Conservation (phyloP, 2,113 vertebrate species). For the Siphamia tubifer region DNA sequence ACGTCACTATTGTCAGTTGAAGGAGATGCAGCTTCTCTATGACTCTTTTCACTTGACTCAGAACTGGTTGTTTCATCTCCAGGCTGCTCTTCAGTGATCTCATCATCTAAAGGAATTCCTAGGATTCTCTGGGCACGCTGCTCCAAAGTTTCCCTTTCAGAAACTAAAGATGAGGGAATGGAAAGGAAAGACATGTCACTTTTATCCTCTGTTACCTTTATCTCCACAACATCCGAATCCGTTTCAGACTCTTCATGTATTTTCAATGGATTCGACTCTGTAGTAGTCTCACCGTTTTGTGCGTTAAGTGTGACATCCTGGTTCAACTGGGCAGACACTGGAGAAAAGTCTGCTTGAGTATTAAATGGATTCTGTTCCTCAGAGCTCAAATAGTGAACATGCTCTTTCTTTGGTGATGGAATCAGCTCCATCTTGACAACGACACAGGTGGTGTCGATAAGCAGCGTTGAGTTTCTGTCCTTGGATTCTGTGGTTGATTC, state of each 20-base stretch:
- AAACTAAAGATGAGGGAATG: neutral
- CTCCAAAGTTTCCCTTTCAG: slow-evolving; percentile 56
- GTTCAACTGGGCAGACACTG: slow-evolving; percentile 10
- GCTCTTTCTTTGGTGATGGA: slow-evolving; percentile 78
- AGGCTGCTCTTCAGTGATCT: neutral
- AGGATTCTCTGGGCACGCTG: slow-evolving; percentile 71
- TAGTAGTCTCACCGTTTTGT: neutral
- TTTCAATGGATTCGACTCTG: neutral
- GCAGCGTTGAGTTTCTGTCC: slow-evolving; percentile 72
- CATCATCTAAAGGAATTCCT: slow-evolving; percentile 61
- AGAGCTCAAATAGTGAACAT: slow-evolving; percentile 67
- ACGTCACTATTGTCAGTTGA: neutral
- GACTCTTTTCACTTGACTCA: neutral
- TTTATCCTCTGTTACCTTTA: neutral
- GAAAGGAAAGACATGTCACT: neutral
- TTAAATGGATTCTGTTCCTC: slow-evolving; percentile 6
- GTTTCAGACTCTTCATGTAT: neutral
- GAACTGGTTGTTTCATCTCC: neutral
- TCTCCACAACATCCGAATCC: neutral
- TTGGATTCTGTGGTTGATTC: slow-evolving; percentile 13
- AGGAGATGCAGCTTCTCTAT: neutral
- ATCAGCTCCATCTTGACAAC: slow-evolving; percentile 86
- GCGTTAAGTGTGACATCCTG: slow-evolving; percentile 12
- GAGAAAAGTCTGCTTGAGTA: neutral
- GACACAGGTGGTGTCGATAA: slow-evolving; percentile 88